Percentiles rank a stretch among this genome's conserved stretches.
Conservation (phyloP, 2,113 vertebrate genomes). For the Collichthys lucidus region DNA sequence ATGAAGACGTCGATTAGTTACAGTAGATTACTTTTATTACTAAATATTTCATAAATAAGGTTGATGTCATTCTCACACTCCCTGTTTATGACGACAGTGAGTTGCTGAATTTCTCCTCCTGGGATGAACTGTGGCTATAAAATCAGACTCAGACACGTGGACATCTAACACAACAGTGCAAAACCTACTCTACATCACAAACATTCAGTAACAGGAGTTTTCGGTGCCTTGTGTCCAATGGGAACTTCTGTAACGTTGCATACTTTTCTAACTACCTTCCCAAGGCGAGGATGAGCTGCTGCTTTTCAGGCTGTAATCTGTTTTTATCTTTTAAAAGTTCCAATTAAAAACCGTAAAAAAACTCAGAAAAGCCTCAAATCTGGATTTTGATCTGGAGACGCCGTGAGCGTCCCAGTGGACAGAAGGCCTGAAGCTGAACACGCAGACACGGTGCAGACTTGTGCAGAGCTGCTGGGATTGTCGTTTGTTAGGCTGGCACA, state of each 20-base stretch:
- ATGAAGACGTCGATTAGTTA: background rate
- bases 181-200: slow-evolving; percentile 42
- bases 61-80: background rate
- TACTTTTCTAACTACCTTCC: background rate
- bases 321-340: background rate
- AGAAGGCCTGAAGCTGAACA: background rate
- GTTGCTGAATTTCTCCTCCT: background rate
- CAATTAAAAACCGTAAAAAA: background rate
- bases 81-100: background rate
- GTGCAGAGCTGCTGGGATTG: slow-evolving; percentile 24
- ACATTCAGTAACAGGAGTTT: background rate
- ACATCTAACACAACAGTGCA: slow-evolving; percentile 50
- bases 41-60: slow-evolving; percentile 57
- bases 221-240: slow-evolving; percentile 10
- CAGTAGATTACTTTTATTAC: slow-evolving; percentile 62
- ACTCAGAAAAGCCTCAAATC: background rate
- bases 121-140: slow-evolving; percentile 31
- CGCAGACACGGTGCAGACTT: background rate
- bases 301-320: background rate
- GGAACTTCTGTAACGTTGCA: slow-evolving; percentile 9
- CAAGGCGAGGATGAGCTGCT: slow-evolving; percentile 6
- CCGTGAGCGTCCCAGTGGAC: background rate
- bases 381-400: slow-evolving; percentile 3
- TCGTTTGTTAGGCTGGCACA: slow-evolving; percentile 44
- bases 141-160: slow-evolving; percentile 31